phyloP scores from a whole-genome alignment of 2,113 vertebrate genomes.

The Centropus unirufus region DNA sequence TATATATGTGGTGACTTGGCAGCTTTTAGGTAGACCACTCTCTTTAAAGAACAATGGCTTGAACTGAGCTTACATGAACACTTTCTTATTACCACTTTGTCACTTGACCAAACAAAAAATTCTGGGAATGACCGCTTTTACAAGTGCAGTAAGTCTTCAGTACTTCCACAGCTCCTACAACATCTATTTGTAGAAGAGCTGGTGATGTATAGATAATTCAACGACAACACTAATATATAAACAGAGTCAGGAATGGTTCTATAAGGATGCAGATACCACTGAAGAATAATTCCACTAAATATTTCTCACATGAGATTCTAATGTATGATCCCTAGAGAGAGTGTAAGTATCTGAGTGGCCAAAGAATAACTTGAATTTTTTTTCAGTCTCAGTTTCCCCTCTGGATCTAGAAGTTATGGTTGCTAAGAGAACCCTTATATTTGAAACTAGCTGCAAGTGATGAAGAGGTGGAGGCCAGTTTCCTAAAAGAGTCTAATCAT shows the following conservation, averaged over 20 bases:
- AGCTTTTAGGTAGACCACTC: background rate
- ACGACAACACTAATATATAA: background rate
- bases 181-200: background rate
- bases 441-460: constrained; percentile 24
- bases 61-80: background rate
- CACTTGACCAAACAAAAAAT: constrained; percentile 37
- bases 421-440: constrained; percentile 24
- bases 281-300: background rate
- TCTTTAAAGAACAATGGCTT: background rate
- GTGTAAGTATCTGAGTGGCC: background rate
- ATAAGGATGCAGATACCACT: background rate
- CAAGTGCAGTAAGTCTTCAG: background rate
- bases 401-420: background rate
- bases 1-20: background rate
- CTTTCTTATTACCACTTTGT: constrained; percentile 42
- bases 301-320: background rate
- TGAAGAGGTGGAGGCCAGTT: background rate
- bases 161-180: background rate
- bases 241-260: background rate
- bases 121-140: background rate
- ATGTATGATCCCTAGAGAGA: background rate
- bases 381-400: background rate
- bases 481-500: background rate
- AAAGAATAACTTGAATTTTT: background rate
- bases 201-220: constrained; percentile 28